Percentiles rank a stretch among this genome's conserved stretches.
Conservation (phyloP, 2,113 vertebrate genomes). For the Oncorhynchus masou region DNA sequence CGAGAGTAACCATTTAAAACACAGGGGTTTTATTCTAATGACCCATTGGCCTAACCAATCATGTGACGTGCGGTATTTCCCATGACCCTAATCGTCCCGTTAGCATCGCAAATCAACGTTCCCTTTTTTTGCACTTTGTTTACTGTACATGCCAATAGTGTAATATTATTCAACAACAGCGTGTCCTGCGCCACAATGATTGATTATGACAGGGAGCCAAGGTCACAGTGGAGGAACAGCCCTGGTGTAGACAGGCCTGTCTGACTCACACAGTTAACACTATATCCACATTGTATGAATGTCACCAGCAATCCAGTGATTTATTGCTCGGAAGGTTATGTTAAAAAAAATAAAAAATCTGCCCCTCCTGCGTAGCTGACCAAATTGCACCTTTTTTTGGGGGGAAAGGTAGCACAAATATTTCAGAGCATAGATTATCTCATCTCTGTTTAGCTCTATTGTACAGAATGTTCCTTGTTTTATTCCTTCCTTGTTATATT, state of each 20-base stretch:
- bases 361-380: constrained; percentile 77
- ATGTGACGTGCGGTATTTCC: no score
- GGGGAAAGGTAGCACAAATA: constrained; percentile 83
- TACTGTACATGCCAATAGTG: constrained; percentile 84
- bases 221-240: constrained; percentile 91
- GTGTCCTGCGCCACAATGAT: constrained; percentile 90
- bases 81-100: neutral
- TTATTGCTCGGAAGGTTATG: constrained; percentile 87
- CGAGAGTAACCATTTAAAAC: neutral
- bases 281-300: constrained; percentile 98
- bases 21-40: neutral
- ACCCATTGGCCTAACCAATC: neutral
- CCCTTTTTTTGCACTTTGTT: neutral
- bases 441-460: constrained; percentile 35
- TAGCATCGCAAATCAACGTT: neutral
- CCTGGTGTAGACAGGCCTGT: constrained; percentile 82
- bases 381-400: constrained; percentile 85
- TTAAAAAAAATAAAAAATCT: neutral
- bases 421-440: constrained; percentile 81
- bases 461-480: no score
- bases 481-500: no score
- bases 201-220: constrained; percentile 86
- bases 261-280: constrained; percentile 90
- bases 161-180: constrained; percentile 96
- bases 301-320: constrained; percentile 92